Base-by-base conservation (phyloP, 2,113 vertebrate species). In the Sialia sialis region DNA sequence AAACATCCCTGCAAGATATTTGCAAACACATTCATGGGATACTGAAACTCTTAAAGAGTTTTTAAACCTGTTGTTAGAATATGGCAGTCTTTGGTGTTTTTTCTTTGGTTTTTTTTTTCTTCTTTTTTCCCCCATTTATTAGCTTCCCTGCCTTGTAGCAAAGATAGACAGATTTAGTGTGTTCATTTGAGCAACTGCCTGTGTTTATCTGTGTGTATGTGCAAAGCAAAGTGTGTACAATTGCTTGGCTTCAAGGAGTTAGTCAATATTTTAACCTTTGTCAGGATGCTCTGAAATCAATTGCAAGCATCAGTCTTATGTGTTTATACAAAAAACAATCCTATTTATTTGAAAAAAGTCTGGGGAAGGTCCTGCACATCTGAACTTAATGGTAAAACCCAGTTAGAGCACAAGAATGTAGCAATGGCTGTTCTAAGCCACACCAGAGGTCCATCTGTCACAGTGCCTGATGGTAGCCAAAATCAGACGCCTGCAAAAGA, bases 211-310 rank as follows among this genome's bases (percentile, higher is more conserved):
- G 14, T 55, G 73, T 1, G 1, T 36, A 41, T 46, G 22, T 64
- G 29, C 56, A 72, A 94, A 68, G 43, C 10, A 62, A 93, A 77
- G 46, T 21, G 16, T 69, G n/a, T 56, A 69, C 49, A 83, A 43
- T 49, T 76, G 27, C 43, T 89, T 60, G 58, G 60, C 49, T 94
- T 76, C 51, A 36, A 82, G 62, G 30, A 79, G n/a, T 60, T 44
- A 72, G 86, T 84, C 69, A 94, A 79, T 87, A 89, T 79, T 94
- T 93, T 78, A 90, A 78, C 58, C 36, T 75, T 92, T 91, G 34
- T 85, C n/a, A 82, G 77, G 34, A 68, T 84, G 20, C 46, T 85
- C 78, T 82, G 78, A 94, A 85, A 85, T 90, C 78, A 82, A 60
- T 68, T 76, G 54, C 38, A 87, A 83, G 56, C 58, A 49, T 48